Evolutionary conservation across 2,113 vertebrate genomes (phyloP).

Genomic region (Petrocephalus microphthalmus): DNA sequence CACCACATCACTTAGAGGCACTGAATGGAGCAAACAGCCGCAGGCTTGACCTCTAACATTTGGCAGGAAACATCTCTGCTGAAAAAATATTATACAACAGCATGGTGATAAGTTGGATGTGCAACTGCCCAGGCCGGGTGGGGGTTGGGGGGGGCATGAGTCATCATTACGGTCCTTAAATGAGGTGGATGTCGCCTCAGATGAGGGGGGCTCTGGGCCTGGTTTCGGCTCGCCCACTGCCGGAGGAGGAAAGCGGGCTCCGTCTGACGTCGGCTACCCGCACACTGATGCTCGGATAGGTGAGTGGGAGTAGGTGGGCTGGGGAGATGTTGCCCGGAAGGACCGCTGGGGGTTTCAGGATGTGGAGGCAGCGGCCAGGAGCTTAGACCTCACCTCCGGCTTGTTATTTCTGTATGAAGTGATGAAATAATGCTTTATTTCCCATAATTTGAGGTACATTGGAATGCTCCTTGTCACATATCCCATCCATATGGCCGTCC

Average conservation of each 20-base stretch:
- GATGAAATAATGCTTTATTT: not conserved
- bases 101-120: slow-evolving; percentile 36
- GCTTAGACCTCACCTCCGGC: not conserved
- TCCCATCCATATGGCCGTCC: not conserved
- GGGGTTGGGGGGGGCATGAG: slow-evolving; percentile 26
- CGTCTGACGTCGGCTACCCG: not conserved
- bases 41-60: slow-evolving; percentile 38
- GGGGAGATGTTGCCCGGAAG: not conserved
- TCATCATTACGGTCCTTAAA: slow-evolving; percentile 41
- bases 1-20: slow-evolving; percentile 37
- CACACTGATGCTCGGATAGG: not conserved
- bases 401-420: not conserved
- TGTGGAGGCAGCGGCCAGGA: not conserved
- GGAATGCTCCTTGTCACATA: not conserved
- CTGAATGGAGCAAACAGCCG: slow-evolving; percentile 25
- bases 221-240: not conserved
- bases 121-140: slow-evolving; percentile 9
- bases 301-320: not conserved
- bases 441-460: not conserved
- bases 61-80: slow-evolving; percentile 20
- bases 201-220: slow-evolving; percentile 16
- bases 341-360: not conserved
- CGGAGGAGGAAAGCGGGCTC: not conserved
- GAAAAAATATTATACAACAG: slow-evolving; percentile 41
- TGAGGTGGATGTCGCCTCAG: slow-evolving; percentile 39